phyloP scores from a whole-genome alignment of 2,888 invertebrate genomes.

The Drosophila gaucha region DNA sequence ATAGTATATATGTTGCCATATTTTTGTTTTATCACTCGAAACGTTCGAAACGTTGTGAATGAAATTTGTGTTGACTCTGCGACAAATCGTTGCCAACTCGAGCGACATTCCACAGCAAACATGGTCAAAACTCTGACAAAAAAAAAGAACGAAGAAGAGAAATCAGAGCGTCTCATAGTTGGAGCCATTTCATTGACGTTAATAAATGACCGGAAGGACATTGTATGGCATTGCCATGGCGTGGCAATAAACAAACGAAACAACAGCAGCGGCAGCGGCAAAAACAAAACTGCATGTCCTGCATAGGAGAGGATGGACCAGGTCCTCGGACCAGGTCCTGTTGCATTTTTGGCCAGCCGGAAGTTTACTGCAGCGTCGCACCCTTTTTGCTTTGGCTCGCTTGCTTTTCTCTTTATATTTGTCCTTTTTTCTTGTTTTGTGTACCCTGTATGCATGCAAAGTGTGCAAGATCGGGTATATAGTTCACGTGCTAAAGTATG shows the following conservation, averaged over 20 bases:
- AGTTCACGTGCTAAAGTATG: not conserved
- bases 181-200: conserved; percentile 74
- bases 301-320: conserved; percentile 50
- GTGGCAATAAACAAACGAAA: conserved; percentile 73
- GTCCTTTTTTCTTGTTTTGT: conserved; percentile 23
- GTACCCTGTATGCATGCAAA: not conserved
- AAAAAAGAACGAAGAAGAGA: conserved; percentile 28
- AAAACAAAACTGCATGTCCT: conserved; percentile 48
- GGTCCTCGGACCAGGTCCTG: conserved; percentile 57
- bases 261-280: conserved; percentile 36
- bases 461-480: conserved; percentile 30
- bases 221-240: conserved; percentile 74
- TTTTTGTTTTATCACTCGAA: conserved; percentile 48
- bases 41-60: conserved; percentile 39
- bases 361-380: conserved; percentile 76
- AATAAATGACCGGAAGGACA: conserved; percentile 81
- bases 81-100: conserved; percentile 75
- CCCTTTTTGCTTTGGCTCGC: conserved; percentile 56
- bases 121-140: conserved; percentile 30
- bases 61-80: conserved; percentile 73
- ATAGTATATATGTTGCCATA: conserved; percentile 38
- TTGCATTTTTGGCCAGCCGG: conserved; percentile 76
- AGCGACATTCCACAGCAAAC: conserved; percentile 53
- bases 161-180: conserved; percentile 45
- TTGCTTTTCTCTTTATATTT: conserved; percentile 38